Percentiles rank a stretch among this genome's conserved stretches.
Conservation (phyloP, 23 tunicate genomes). For the Styela clava region DNA sequence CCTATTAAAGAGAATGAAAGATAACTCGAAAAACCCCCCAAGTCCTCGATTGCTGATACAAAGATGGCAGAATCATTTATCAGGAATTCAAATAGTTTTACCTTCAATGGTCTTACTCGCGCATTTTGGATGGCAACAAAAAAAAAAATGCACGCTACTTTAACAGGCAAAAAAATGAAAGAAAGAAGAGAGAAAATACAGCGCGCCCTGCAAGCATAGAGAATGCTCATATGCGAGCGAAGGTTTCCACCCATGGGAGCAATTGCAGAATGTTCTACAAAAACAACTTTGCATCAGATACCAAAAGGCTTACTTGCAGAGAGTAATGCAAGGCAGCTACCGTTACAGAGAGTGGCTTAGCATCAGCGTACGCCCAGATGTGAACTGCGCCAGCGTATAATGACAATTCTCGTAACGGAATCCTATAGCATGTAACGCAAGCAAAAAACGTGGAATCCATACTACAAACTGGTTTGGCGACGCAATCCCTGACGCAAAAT, state of each 20-base stretch:
- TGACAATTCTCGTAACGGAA: not conserved
- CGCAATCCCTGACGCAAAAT: not conserved
- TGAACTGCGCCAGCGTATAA: not conserved
- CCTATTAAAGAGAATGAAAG: not conserved
- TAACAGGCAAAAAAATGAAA: too few species aligned
- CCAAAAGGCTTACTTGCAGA: not conserved
- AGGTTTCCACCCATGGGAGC: not conserved
- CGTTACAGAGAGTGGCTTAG: not conserved
- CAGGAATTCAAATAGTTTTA: slow-evolving; percentile 9
- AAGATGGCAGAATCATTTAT: slow-evolving; percentile 18
- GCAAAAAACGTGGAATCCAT: not conserved
- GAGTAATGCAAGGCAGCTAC: not conserved
- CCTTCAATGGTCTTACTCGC: slow-evolving; percentile 9
- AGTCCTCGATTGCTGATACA: not conserved
- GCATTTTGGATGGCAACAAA: slow-evolving; percentile 5
- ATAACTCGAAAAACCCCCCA: not conserved
- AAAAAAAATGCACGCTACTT: not conserved
- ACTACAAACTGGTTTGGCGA: not conserved
- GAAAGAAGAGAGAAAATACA: not conserved
- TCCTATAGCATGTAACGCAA: not conserved
- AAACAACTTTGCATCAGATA: not conserved
- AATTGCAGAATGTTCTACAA: not conserved
- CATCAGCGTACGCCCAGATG: not conserved
- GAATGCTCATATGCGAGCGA: not conserved
- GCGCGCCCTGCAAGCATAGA: not conserved